phyloP scores from a whole-genome alignment of 2,797 vertebrate species.

The Orientallactaga sibirica region DNA sequence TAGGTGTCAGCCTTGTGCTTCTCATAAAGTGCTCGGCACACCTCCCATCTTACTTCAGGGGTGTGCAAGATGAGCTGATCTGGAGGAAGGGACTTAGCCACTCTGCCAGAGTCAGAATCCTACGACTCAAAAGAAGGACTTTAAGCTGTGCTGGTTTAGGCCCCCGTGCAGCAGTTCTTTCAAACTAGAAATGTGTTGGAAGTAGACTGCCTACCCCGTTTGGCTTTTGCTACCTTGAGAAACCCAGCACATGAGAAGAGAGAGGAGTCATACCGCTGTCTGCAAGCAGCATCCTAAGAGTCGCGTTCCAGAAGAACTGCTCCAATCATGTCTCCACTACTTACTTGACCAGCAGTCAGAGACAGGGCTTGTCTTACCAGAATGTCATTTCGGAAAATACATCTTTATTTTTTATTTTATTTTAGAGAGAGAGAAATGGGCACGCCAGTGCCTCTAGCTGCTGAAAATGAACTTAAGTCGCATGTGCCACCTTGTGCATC shows the following conservation, averaged over 20 bases:
- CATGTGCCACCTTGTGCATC: no score
- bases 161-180: background rate
- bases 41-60: background rate
- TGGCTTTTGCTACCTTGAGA: background rate
- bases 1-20: conserved; percentile 82
- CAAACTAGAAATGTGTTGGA: conserved; percentile 6
- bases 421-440: no score
- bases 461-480: no score
- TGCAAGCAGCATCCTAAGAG: background rate
- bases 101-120: conserved; percentile 22
- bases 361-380: background rate
- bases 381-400: conserved; percentile 6
- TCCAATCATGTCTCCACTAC: conserved; percentile 22
- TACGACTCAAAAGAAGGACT: conserved; percentile 27
- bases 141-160: background rate
- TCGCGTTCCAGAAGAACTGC: conserved; percentile 39
- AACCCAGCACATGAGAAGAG: background rate
- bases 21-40: background rate
- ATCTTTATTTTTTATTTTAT: no score
- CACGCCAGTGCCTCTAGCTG: no score
- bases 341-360: background rate
- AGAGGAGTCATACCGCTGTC: background rate
- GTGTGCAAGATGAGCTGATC: background rate
- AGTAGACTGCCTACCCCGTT: background rate
- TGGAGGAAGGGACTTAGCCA: conserved; percentile 33